Evolutionary conservation across 2,888 invertebrate species (phyloP).

Genomic region (Caenorhabditis sp.): DNA sequence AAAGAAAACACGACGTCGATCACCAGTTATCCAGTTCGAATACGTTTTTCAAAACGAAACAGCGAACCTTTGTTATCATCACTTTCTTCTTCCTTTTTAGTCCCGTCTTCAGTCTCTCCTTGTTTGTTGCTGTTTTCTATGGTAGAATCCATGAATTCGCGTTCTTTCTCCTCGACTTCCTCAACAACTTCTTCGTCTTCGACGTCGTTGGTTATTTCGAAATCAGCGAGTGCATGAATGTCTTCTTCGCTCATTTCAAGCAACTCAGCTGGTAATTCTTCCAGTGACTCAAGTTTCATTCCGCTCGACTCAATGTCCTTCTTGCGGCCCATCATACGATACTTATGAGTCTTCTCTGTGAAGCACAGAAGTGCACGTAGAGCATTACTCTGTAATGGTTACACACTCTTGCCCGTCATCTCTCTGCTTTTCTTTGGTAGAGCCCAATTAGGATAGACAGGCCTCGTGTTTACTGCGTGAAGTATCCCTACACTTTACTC

Average conservation of each 20-base stretch:
- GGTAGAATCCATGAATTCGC: conserved; percentile 10
- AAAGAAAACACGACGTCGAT: too few relatives aligned
- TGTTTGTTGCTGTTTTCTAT: conserved; percentile 9
- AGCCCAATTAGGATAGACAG: too few relatives aligned
- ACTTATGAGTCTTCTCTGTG: conserved; percentile 64
- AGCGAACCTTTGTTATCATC: conserved; percentile 32
- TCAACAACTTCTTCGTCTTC: conserved; percentile 39
- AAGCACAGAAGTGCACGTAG: conserved; percentile 62
- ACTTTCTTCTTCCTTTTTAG: conserved; percentile 4
- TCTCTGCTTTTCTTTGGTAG: too few relatives aligned
- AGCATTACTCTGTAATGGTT: conserved; percentile 58
- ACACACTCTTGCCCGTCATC: too few relatives aligned
- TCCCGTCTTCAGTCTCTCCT: conserved; percentile 10
- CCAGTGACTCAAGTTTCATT: conserved; percentile 45
- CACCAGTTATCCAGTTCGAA: background rate
- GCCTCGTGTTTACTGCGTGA: background rate
- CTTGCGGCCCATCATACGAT: conserved; percentile 63
- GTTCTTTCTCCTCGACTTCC: conserved; percentile 35
- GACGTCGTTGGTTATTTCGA: conserved; percentile 48
- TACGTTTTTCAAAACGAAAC: background rate
- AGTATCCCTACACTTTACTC: background rate
- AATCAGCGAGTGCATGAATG: conserved; percentile 29
- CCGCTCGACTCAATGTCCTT: conserved; percentile 41
- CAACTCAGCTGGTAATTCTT: conserved; percentile 45
- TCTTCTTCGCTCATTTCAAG: conserved; percentile 47